Evolutionary conservation across 2,797 vertebrate species (phyloP), one percentile per base, ranked within the genome.

Genomic region (Phaenicophaeus curvirostris): DNA sequence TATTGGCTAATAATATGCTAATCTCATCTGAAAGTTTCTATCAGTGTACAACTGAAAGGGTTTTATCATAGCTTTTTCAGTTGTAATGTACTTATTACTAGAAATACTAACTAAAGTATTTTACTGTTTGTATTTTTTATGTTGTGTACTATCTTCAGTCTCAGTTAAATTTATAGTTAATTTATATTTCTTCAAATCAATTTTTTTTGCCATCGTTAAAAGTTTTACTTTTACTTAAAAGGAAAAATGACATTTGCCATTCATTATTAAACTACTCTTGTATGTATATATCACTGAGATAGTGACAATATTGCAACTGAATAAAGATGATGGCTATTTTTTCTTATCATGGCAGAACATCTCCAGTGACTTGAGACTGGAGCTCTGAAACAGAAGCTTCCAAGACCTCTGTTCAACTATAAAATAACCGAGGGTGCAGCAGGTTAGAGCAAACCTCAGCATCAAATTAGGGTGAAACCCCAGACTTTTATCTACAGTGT

Each of bases 31-130:
- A 41, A 88, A 92, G 63, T 59, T 93, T 89, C 46, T 65, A 87
- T 86, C 91, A 92, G 57, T 55, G 74, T 95, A 92, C 42, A 89
- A 88, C 51, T 89, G 82, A 59, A 86, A 62, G 72, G 28, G 28
- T 80, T 93, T 72, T 71, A 74, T 42, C 33, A 35, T 18, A 80
- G 20, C 44, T 76, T 95, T 94, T 91, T 81, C 76, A 80, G 61
- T 20, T 86, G 35, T 51, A 76, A 80, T 33, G 57, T 39, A 93
- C n/a, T 93, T 61, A 68, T 33, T 92, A 55, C 16, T 21, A 92
- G 88, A 96, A 94, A 86, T 46, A 85, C 30, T 67, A 93, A 24
- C 35, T 55, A 39, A 96, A 91, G 93, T 35, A 50, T 13, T 81
- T 84, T 77, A 7, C 23, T 48, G 27, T 25, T 37, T 24, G 21